phyloP scores from a whole-genome alignment of 2,888 invertebrate species.

The Mactromeris polynyma region DNA sequence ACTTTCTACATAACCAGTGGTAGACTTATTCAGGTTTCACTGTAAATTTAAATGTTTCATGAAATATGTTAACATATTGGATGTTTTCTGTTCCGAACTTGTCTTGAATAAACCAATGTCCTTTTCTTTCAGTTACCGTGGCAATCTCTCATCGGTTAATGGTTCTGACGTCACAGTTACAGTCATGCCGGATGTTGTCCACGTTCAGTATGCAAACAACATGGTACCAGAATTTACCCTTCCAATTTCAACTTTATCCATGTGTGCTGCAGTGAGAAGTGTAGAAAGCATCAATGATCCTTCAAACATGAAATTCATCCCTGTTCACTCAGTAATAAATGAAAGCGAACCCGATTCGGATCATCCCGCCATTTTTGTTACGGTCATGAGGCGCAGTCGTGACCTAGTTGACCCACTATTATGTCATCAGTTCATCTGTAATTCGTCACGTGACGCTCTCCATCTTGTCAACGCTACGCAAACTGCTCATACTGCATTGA shows the following conservation, averaged over 20 bases:
- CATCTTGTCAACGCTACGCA: slow-evolving; percentile 67
- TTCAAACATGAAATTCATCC: slow-evolving; percentile 54
- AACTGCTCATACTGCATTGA: slow-evolving; percentile 57
- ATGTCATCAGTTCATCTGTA: slow-evolving; percentile 60
- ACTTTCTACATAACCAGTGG: too few species aligned
- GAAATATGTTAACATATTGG: too few species aligned
- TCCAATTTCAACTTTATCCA: slow-evolving; percentile 51
- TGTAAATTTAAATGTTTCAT: too few species aligned
- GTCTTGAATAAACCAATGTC: neutral
- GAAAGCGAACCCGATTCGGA: slow-evolving; percentile 48
- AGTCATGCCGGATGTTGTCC: slow-evolving; percentile 50
- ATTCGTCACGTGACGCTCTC: slow-evolving; percentile 56
- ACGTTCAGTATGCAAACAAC: slow-evolving; percentile 38
- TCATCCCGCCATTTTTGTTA: slow-evolving; percentile 57
- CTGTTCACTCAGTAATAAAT: slow-evolving; percentile 59
- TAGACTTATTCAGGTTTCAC: too few species aligned
- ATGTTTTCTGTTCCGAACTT: too few species aligned
- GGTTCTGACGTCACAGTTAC: slow-evolving; percentile 46
- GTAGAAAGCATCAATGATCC: slow-evolving; percentile 43
- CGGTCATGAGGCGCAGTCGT: slow-evolving; percentile 44
- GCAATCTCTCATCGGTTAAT: slow-evolving; percentile 40
- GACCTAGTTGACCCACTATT: slow-evolving; percentile 16
- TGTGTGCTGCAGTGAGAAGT: slow-evolving; percentile 61
- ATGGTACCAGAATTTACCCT: slow-evolving; percentile 25
- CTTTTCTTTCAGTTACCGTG: slow-evolving; percentile 45